Evolutionary conservation across 2,113 vertebrate species (phyloP).

Genomic region (Trichomycterus rosablanca): DNA sequence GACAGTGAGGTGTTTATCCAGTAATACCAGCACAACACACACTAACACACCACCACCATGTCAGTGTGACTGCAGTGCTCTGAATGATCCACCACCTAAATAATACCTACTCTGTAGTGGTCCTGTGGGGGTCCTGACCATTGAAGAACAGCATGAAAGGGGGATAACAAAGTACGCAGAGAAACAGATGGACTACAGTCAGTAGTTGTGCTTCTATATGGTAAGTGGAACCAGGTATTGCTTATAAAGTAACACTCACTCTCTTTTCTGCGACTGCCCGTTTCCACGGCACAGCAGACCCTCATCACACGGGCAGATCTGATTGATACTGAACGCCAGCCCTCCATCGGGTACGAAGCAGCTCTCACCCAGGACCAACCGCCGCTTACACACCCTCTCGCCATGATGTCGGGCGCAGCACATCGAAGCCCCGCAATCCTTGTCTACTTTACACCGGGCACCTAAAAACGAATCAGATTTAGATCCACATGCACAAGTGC

Average conservation of each 20-base stretch:
- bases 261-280: conserved; percentile 42
- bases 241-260: conserved; percentile 63
- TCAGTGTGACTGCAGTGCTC: no score
- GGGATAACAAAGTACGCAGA: no score
- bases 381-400: conserved; percentile 75
- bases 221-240: no score
- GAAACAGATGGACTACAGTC: no score
- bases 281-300: conserved; percentile 71
- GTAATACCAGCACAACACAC: no score
- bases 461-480: conserved; percentile 51
- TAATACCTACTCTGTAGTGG: no score
- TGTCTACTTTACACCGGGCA: conserved; percentile 74
- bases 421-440: conserved; percentile 67
- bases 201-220: no score
- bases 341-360: conserved; percentile 79
- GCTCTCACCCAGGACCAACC: conserved; percentile 58
- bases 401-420: conserved; percentile 82
- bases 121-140: no score
- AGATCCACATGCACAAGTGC: not conserved
- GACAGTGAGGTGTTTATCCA: no score
- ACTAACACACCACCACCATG: no score
- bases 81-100: no score
- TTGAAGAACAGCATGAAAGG: no score
- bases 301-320: conserved; percentile 78
- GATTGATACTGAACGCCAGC: conserved; percentile 82